Evolutionary conservation across 2,888 invertebrate species (phyloP).

Genomic region (Lordiphosa fenestrarum): DNA sequence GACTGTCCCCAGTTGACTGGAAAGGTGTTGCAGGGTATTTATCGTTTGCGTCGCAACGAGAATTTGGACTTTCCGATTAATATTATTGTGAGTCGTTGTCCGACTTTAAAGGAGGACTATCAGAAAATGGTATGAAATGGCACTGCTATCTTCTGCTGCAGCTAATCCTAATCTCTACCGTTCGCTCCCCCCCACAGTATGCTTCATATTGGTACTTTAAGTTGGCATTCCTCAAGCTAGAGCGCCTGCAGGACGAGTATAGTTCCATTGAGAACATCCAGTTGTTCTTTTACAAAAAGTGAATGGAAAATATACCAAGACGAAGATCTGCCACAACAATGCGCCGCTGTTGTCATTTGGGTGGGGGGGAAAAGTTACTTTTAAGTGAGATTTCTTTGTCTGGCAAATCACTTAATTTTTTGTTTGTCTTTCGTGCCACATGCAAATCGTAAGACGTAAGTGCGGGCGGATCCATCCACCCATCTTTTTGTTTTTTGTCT

Average conservation of each 20-base stretch:
- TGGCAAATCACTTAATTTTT: slow-evolving; percentile 41
- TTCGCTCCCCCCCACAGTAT: slow-evolving; percentile 18
- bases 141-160: no score
- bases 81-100: slow-evolving; percentile 30
- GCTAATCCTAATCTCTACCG: no score
- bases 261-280: slow-evolving; percentile 30
- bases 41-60: slow-evolving; percentile 23
- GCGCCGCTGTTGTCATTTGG: slow-evolving; percentile 34
- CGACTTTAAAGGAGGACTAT: slow-evolving; percentile 18
- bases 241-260: slow-evolving; percentile 23
- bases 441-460: slow-evolving; percentile 56
- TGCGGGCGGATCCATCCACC: slow-evolving; percentile 18
- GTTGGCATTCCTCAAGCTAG: slow-evolving; percentile 19
- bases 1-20: slow-evolving; percentile 37
- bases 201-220: slow-evolving; percentile 27
- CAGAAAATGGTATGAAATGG: slow-evolving; percentile 23
- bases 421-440: slow-evolving; percentile 10
- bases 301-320: slow-evolving; percentile 6
- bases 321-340: slow-evolving; percentile 24
- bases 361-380: slow-evolving; percentile 5
- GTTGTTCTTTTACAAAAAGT: slow-evolving; percentile 36
- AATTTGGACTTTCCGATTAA: slow-evolving; percentile 27
- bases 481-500: no score
- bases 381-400: slow-evolving; percentile 11
- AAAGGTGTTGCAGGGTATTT: slow-evolving; percentile 31